Evolutionary conservation across 2,113 vertebrate genomes (phyloP), one percentile per base, ranked within the genome.

Genomic region (Seriola quinqueradiata): DNA sequence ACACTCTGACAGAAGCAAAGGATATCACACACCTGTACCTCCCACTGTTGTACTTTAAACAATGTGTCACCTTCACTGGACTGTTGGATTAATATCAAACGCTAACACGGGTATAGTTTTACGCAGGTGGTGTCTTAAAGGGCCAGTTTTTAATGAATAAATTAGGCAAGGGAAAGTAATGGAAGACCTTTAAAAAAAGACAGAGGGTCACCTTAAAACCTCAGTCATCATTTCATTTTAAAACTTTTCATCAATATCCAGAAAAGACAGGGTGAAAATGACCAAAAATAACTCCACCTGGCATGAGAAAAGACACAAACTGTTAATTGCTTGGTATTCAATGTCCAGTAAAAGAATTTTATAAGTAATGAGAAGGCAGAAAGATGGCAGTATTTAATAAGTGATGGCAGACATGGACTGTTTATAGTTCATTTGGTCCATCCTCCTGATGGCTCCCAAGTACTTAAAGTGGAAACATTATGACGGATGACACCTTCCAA

Each of bases 261-360:
- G 34, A 32, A 19, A 66, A 65, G 28, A 69, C 0, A 0, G 50
- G 17, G 58, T 83, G 79, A 61, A 76, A 74, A 77, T 59, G 36
- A 63, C 12, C 55, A 17, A 61, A 75, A 75, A 61, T 76, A 75
- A 67, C 76, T 65, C 82, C 64, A 67, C 75, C 58, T 50, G 34
- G 19, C 60, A 80, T 21, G 11, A 85, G 46, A 46, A 63, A 76
- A 75, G 84, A 75, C 46, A 66, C 32, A 8, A 36, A 85, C 84
- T 84, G 86, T 86, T 75, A 90, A 92, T 92, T 87, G 78, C 85
- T 82, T 71, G 42, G 82, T 84, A 82, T 80, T 88, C 50, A 66
- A 75, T 58, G 79, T 42, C 79, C 50, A 72, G 68, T 69, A 19
- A 75, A 82, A 72, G 6, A 79, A 75, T 34, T 48, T 54, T 64